A percentile compares a stretch with the other conserved stretches of the same genome.
phyloP scores from a whole-genome alignment of 2,113 vertebrate genomes.

The Acrocephalus arundinaceus region DNA sequence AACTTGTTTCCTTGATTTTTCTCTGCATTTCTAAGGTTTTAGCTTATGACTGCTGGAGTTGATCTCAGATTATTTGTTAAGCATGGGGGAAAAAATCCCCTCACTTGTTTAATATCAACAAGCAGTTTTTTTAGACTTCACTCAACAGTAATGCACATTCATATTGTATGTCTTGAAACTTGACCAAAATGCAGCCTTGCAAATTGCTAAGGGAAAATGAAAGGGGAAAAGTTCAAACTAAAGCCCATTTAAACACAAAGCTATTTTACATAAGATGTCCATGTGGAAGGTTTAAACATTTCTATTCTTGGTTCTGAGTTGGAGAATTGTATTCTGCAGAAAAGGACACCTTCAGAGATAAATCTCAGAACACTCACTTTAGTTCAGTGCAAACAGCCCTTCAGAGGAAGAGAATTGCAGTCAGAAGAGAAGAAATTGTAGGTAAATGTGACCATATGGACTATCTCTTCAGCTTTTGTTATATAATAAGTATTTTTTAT shows the following conservation, averaged over 20 bases:
- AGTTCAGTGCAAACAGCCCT: constrained; percentile 6
- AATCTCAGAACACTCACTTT: background rate
- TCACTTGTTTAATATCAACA: constrained; percentile 28
- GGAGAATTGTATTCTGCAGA: background rate
- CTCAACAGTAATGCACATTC: constrained; percentile 3
- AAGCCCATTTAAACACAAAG: constrained; percentile 50
- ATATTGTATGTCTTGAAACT: background rate
- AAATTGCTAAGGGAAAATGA: background rate
- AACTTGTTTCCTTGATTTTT: background rate
- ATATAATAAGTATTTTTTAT: background rate
- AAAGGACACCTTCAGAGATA: background rate
- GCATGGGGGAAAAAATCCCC: background rate
- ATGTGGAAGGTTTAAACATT: background rate
- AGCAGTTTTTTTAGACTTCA: background rate
- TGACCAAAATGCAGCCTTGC: constrained; percentile 9
- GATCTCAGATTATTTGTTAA: constrained; percentile 3
- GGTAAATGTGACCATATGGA: background rate
- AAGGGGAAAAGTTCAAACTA: background rate
- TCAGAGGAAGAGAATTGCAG: background rate
- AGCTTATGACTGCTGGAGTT: background rate
- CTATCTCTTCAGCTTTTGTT: background rate
- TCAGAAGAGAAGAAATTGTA: background rate
- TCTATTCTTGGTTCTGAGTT: background rate
- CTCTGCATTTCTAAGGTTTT: background rate
- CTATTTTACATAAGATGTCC: constrained; percentile 36